Evolutionary conservation across 2,888 invertebrate species (phyloP).

Genomic region (Erebia aethiops): DNA sequence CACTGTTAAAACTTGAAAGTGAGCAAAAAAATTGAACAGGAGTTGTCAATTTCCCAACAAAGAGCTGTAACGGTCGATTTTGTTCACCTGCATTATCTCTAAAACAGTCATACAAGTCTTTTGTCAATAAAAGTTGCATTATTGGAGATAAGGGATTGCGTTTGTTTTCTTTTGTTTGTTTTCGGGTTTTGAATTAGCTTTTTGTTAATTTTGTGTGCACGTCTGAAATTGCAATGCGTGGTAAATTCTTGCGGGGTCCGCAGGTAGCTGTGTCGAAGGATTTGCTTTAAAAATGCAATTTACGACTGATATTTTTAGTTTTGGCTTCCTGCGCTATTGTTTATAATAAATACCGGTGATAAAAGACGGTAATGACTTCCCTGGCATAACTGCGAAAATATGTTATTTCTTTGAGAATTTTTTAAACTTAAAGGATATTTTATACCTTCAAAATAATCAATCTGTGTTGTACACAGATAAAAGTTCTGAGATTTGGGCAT

Average conservation of each 20-base stretch:
- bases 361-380: too few species aligned
- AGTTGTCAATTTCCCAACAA: slow-evolving; percentile 32
- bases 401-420: too few species aligned
- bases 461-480: too few species aligned
- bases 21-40: slow-evolving; percentile 19
- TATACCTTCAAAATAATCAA: too few species aligned
- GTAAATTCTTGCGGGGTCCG: background rate
- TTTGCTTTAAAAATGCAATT: background rate
- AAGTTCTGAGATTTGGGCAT: too few species aligned
- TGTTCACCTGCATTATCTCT: slow-evolving; percentile 26
- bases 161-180: slow-evolving; percentile 39
- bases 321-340: background rate
- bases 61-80: slow-evolving; percentile 28
- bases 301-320: background rate
- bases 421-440: too few species aligned
- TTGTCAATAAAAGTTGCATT: slow-evolving; percentile 25
- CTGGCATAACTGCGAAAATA: too few species aligned
- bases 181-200: slow-evolving; percentile 13
- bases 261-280: background rate
- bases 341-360: too few species aligned
- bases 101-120: slow-evolving; percentile 14
- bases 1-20: slow-evolving; percentile 8
- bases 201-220: background rate
- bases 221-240: slow-evolving; percentile 1
- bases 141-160: slow-evolving; percentile 42